phyloP scores from a whole-genome alignment of 2,888 invertebrate species.

The Erynnis tages region DNA sequence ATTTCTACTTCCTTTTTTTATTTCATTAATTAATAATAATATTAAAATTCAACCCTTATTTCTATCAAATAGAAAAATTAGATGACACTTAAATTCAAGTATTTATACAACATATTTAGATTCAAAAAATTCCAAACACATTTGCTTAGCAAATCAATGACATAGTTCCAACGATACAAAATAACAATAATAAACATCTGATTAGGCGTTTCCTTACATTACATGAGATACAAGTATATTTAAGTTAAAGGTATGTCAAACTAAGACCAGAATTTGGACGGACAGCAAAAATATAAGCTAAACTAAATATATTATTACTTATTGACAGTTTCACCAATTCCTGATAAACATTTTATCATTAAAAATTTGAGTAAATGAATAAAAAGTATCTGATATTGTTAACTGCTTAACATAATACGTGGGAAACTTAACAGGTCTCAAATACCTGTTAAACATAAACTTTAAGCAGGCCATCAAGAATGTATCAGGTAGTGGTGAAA shows the following conservation, averaged over 20 bases:
- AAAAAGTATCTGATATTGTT: too few relatives aligned
- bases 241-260: conserved; percentile 32
- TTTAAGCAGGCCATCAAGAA: too few relatives aligned
- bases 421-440: too few relatives aligned
- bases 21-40: not conserved
- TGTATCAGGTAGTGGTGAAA: too few relatives aligned
- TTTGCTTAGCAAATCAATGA: conserved; percentile 38
- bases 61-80: conserved; percentile 16
- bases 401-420: too few relatives aligned
- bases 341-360: too few relatives aligned
- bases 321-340: too few relatives aligned
- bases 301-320: conserved; percentile 29
- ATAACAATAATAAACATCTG: conserved; percentile 39
- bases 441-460: too few relatives aligned
- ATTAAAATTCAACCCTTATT: conserved; percentile 11
- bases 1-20: too few relatives aligned
- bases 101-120: conserved; percentile 5
- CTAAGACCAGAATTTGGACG: conserved; percentile 69
- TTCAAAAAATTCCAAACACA: conserved; percentile 30
- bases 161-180: conserved; percentile 31
- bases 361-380: not conserved
- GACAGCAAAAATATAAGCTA: conserved; percentile 43
- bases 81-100: conserved; percentile 1
- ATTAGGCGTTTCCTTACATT: conserved; percentile 27
- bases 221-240: conserved; percentile 27